These are phyloP conservation scores for Rhagonycha fulva DNA, from an alignment of 2,888 invertebrate species.

Conservation along the genomic window DNA sequence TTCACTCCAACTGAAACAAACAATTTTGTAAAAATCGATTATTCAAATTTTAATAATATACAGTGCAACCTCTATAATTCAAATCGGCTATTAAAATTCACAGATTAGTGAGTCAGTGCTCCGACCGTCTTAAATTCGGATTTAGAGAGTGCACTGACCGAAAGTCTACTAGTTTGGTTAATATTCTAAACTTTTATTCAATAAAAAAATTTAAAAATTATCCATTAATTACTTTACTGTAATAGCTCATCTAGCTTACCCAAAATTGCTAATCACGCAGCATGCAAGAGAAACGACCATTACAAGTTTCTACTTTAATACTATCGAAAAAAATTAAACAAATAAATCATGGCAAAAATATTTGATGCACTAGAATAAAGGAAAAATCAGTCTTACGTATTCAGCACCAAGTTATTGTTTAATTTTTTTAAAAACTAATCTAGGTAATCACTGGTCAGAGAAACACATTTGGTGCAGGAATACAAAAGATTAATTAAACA, in stretches of 20 bases:
- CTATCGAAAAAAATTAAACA: neutral
- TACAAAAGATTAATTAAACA: conserved; percentile 68
- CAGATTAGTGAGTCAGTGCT: neutral
- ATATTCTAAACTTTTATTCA: neutral
- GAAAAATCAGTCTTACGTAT: conserved; percentile 1
- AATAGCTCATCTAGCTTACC: conserved; percentile 53
- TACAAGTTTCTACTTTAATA: conserved; percentile 48
- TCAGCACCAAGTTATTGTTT: neutral
- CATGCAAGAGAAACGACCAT: conserved; percentile 57
- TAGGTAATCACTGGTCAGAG: neutral
- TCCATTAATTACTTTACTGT: neutral
- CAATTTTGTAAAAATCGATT: neutral
- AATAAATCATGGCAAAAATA: neutral
- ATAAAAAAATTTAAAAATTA: neutral
- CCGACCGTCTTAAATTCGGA: neutral
- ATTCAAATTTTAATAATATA: neutral
- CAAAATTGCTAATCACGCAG: conserved; percentile 60
- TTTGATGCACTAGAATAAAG: conserved; percentile 3
- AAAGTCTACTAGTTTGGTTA: neutral
- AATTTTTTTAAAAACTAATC: neutral
- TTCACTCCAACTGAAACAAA: conserved; percentile 3
- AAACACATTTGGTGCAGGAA: conserved; percentile 48
- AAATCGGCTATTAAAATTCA: neutral
- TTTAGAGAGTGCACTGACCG: neutral
- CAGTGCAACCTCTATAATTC: neutral